Conservation (phyloP, 2,888 invertebrate species). For the Drosophila mimetica region DNA sequence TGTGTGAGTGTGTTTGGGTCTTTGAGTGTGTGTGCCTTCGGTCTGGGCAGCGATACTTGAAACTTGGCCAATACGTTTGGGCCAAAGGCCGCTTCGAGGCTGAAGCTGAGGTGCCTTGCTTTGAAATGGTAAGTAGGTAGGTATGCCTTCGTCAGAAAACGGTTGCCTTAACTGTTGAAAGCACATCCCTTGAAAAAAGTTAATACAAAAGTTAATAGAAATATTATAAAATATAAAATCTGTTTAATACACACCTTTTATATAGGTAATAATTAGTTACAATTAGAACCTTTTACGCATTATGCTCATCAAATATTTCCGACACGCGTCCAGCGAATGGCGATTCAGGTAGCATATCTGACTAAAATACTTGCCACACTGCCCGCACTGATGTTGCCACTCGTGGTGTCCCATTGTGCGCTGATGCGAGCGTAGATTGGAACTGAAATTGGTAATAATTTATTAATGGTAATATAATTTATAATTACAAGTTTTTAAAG, state of each 20-base stretch:
- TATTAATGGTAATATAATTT: background rate
- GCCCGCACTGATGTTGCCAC: constrained; percentile 88
- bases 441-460: constrained; percentile 83
- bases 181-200: background rate
- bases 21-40: constrained; percentile 20
- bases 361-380: constrained; percentile 89
- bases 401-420: constrained; percentile 89
- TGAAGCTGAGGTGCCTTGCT: constrained; percentile 46
- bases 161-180: background rate
- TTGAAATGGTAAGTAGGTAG: constrained; percentile 69
- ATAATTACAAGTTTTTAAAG: background rate
- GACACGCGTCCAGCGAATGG: constrained; percentile 88
- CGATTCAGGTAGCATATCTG: constrained; percentile 88
- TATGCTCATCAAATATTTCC: constrained; percentile 85
- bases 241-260: too few relatives aligned
- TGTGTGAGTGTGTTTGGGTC: constrained; percentile 7
- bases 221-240: too few relatives aligned
- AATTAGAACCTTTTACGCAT: constrained; percentile 23
- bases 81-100: constrained; percentile 27
- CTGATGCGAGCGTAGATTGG: constrained; percentile 90
- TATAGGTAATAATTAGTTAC: too few relatives aligned
- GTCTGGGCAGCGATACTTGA: constrained; percentile 56
- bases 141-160: constrained; percentile 21
- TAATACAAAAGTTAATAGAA: background rate
- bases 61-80: constrained; percentile 56